Evolutionary conservation across 2,797 vertebrate genomes (phyloP), one percentile per base, ranked within the genome.

Genomic region (Percopsis omiscomaycus): DNA sequence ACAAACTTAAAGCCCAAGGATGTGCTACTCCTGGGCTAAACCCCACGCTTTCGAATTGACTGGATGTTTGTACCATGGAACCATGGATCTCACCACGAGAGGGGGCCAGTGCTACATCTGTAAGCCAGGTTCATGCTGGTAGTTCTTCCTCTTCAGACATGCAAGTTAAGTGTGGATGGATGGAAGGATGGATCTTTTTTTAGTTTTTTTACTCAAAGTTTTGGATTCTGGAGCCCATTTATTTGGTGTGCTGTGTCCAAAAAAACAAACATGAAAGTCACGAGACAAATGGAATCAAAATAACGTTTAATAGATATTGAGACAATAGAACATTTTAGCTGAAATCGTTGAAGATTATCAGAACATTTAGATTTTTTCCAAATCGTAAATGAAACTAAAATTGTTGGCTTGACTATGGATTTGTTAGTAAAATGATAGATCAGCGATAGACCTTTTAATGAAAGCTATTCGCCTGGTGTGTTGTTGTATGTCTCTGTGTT

Each of bases 31-130:
- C 46, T 48, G 12, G 12, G 46, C 12, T n/a, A 48, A 48, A n/a
- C 46, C 46, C 46, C 4, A 3, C n/a, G 27, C 15, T 10, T 1
- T 30, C 11, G 58, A 8, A 3, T 29, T 28, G 48, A 22, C 14
- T 48, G 4, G 13, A 2, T 37, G 6, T 11, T 57, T 29, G 3
- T 32, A 8, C 2, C 4, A 4, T 12, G 2, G n/a, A 14, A 1
- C 10, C 0, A 15, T 29, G 54, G 30, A n/a, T 12, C n/a, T 2
- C 3, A 52, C 79, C 89, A 80, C 80, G 69, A 84, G 86, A 61
- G 64, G 85, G 84, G 4, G 77, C 46, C 62, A 61, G 55, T 62
- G 46, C 42, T 45, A 30, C 27, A 53, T 22, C 22, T 47, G 1
- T 47, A 62, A 47, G 28, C 32, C 54, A 9, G 6, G 9, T 13